Conservation (phyloP, 2,888 invertebrate species). For the Machimus atricapillus region DNA sequence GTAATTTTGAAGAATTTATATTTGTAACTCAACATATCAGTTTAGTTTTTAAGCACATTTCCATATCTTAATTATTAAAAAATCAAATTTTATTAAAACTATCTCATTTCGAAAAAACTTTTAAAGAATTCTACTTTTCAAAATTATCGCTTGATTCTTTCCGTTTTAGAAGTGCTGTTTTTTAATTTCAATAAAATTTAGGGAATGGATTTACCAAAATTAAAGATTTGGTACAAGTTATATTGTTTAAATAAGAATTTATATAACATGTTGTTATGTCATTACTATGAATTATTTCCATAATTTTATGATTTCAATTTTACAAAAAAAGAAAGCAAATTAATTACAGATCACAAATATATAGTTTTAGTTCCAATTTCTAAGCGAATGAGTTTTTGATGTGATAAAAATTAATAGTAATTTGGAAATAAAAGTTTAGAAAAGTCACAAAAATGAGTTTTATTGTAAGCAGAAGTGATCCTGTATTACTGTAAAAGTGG, state of each 20-base stretch:
- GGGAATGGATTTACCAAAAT: background rate
- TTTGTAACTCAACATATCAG: background rate
- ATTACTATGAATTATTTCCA: background rate
- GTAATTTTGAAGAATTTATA: too few relatives aligned
- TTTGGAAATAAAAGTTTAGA: conserved; percentile 27
- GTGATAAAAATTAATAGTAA: conserved; percentile 31
- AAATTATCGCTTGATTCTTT: background rate
- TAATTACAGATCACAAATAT: background rate
- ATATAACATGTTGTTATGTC: background rate
- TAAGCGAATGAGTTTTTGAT: conserved; percentile 31
- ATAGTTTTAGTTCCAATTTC: conserved; percentile 20
- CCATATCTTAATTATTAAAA: background rate
- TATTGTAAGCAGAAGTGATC: too few relatives aligned
- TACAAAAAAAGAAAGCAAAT: background rate
- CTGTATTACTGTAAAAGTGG: too few relatives aligned
- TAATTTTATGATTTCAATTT: background rate
- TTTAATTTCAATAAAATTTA: background rate
- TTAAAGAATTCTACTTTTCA: background rate
- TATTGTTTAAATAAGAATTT: background rate
- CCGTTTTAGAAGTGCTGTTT: background rate
- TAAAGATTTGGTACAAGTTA: background rate
- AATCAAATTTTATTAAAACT: too few relatives aligned
- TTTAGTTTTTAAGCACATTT: background rate
- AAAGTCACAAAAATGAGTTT: background rate
- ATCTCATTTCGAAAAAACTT: background rate